Conservation (phyloP, 2,888 invertebrate species). For the Macroteleia sp. region DNA sequence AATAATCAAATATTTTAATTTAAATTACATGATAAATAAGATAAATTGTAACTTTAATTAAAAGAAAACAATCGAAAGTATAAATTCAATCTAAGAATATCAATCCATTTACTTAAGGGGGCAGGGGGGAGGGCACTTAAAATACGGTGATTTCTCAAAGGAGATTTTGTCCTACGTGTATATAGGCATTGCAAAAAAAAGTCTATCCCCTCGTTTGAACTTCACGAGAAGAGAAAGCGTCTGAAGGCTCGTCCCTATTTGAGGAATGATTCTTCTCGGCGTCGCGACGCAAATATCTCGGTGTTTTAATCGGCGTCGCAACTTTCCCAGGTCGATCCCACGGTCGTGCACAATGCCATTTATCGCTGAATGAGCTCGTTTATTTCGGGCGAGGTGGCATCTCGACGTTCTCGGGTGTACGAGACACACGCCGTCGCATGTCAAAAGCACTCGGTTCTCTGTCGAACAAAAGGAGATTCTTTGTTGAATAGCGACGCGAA, state of each 20-base stretch:
- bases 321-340: constrained; percentile 10
- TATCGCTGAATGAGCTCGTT: constrained; percentile 47
- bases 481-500: constrained; percentile 18
- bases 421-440: constrained; percentile 15
- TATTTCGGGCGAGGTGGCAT: constrained; percentile 33
- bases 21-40: too few relatives aligned
- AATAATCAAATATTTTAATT: too few relatives aligned
- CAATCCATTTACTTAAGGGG: too few relatives aligned
- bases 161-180: too few relatives aligned
- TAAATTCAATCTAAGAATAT: too few relatives aligned
- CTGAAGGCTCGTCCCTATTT: constrained; percentile 15
- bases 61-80: too few relatives aligned
- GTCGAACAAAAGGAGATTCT: constrained; percentile 12
- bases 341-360: constrained; percentile 39
- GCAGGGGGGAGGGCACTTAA: too few relatives aligned
- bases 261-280: not conserved
- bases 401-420: not conserved
- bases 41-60: too few relatives aligned
- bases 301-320: constrained; percentile 22
- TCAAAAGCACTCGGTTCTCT: constrained; percentile 14
- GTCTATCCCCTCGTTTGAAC: not conserved
- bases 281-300: constrained; percentile 22
- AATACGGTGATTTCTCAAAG: too few relatives aligned
- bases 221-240: not conserved
- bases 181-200: too few relatives aligned